Evolutionary conservation across 2,888 invertebrate species (phyloP).

Genomic region (Temnothorax ravouxi): DNA sequence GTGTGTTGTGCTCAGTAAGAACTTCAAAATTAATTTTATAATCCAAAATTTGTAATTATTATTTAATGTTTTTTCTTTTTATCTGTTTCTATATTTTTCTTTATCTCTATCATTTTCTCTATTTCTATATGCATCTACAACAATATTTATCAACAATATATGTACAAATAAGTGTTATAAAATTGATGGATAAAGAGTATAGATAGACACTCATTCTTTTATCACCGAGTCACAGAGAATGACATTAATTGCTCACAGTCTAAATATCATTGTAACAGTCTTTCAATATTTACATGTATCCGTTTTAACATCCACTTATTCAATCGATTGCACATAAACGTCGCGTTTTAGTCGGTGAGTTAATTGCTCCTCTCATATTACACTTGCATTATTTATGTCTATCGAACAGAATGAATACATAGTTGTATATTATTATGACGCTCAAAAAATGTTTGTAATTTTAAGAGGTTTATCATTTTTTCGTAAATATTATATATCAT

Average conservation of each 20-base stretch:
- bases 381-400: slow-evolving; percentile 22
- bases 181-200: neutral
- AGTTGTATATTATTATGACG: neutral
- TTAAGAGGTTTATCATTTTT: neutral
- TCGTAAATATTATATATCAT: neutral
- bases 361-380: slow-evolving; percentile 14
- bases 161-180: neutral
- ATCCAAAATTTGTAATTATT: neutral
- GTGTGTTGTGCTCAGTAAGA: neutral
- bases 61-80: neutral
- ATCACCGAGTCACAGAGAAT: neutral
- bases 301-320: slow-evolving; percentile 21
- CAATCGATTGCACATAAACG: slow-evolving; percentile 24
- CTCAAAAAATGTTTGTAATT: neutral
- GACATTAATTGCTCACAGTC: slow-evolving; percentile 1
- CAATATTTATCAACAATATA: neutral
- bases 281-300: slow-evolving; percentile 19
- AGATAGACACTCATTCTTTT: neutral
- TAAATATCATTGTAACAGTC: neutral
- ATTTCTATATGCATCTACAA: neutral
- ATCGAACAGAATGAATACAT: neutral
- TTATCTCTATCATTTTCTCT: neutral
- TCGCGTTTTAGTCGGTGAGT: slow-evolving; percentile 8
- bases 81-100: neutral
- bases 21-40: neutral